Base-by-base conservation (phyloP, 2,888 invertebrate species). In the Calameuta filiformis region DNA sequence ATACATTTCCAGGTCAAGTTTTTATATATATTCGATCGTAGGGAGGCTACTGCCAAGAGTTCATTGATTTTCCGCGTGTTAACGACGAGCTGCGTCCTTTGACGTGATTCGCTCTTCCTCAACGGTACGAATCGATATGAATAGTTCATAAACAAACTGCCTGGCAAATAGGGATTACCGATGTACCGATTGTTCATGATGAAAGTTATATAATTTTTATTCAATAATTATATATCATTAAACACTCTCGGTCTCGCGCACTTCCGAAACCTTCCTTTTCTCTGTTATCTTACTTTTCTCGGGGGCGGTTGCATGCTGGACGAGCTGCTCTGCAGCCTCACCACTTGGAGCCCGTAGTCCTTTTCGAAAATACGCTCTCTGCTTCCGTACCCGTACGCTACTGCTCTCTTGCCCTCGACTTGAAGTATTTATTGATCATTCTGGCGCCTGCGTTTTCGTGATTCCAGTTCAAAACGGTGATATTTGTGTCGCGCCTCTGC, bases 281-380 rank as follows among this genome's bases (percentile, higher is more conserved):
- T 6, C 40, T 15, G 15, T 69, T 69, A 12, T 83, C 94, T 94
- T 93, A 96, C 96, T 95, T 96, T 96, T 93, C 96, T 95, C 91
- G 96, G 96, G 89, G 96, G 96, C 90, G 96, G 96, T 94, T 96
- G 96, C 96, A 96, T 96, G 93, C 89, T 92, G 92, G 85, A 87
- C 84, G 83, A 87, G 87, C 87, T 85, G 87, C 85, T 86, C 82
- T 79, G 87, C 89, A 87, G 89, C 87, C 87, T 88, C 87, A 85
- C 88, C 87, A 86, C 87, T 85, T 80, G 77, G 40, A 82, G 81
- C 80, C 85, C 84, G 83, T 83, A 80, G 77, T 76, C 71, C 80
- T 82, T 77, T 69, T 78, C 77, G 79, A 69, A 81, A 81, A 82
- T 82, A 37, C 85, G 84, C 86, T 89, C 85, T 83, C 89, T 84